These are phyloP conservation scores for Conopomorpha cramerella DNA, from an alignment of 1,140 invertebrate species.

Conservation along the genomic window DNA sequence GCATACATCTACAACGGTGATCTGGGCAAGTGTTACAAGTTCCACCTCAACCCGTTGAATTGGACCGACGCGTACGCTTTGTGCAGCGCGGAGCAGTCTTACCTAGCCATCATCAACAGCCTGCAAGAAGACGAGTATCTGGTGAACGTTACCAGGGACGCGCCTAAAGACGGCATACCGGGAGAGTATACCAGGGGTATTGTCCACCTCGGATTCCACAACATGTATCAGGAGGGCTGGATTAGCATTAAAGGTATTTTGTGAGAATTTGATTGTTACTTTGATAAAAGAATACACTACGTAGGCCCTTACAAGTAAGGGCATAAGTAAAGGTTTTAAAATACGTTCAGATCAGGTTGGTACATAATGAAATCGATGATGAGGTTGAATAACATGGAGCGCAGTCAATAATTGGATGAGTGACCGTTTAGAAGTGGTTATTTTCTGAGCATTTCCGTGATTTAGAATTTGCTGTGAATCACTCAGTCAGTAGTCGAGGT, in stretches of 20 bases:
- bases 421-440: too few species aligned
- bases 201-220: conserved; percentile 29
- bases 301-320: too few species aligned
- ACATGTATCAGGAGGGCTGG: conserved; percentile 21
- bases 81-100: conserved; percentile 36
- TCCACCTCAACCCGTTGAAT: conserved; percentile 27
- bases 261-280: too few species aligned
- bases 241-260: conserved; percentile 26
- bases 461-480: too few species aligned
- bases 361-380: too few species aligned
- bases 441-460: too few species aligned
- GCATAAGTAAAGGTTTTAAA: conserved; percentile 7
- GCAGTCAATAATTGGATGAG: too few species aligned
- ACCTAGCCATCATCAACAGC: conserved; percentile 40
- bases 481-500: too few species aligned
- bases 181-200: conserved; percentile 20
- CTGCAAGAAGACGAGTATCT: conserved; percentile 27
- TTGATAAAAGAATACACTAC: too few species aligned
- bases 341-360: too few species aligned
- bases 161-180: conserved; percentile 14
- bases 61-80: conserved; percentile 35
- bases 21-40: conserved; percentile 40
- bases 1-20: conserved; percentile 23
- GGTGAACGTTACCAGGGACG: conserved; percentile 13
- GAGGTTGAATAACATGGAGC: too few species aligned